Evolutionary conservation across 2,797 vertebrate species (phyloP), one percentile per base, ranked within the genome.

Genomic region (Acanthopagrus latus): DNA sequence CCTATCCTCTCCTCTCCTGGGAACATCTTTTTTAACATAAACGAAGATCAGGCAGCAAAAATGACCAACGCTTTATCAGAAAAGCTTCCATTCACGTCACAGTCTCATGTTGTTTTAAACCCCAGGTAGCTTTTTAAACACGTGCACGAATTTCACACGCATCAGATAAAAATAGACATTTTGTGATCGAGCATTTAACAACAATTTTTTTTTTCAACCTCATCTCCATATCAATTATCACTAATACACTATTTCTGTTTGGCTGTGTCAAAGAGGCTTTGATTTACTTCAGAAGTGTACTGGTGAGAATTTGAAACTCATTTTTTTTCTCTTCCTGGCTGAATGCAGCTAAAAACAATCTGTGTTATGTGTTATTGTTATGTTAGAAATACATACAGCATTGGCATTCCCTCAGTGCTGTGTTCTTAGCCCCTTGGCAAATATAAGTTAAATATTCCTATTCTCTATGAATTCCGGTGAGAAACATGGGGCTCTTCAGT

Each of bases 31-130:
- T 70, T 74, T 52, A 48, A 59, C 48, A 77, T 12, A 29, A 75
- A 83, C 20, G 16, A 81, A 58, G 41, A 46, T 9, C 48, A 57
- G 58, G 17, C 16, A 41, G 59, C 51, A 63, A 76, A 71, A 64
- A n/a, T 29, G 50, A 80, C 55, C 25, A 14, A 12, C 2, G 14
- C 16, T 67, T 74, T 43, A 52, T 66, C 41, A 73, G 41, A 33
- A 73, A 59, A 29, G 38, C 64, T 21, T 67, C 13, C 58, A 29
- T 21, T 72, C 38, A 52, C 52, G 27, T 25, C 18, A 11, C 27
- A 48, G 8, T 66, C 50, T 56, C 20, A 20, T 47, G 52, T 52
- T 38, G 14, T 56, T 66, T 50, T 70, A 58, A 58, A 59, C 46
- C 20, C 48, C 6, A 25, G 11, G 7, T 57, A 33, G 20, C 23